Base-by-base conservation (phyloP, 2,797 vertebrate species). In the Austrolebias charrua region DNA sequence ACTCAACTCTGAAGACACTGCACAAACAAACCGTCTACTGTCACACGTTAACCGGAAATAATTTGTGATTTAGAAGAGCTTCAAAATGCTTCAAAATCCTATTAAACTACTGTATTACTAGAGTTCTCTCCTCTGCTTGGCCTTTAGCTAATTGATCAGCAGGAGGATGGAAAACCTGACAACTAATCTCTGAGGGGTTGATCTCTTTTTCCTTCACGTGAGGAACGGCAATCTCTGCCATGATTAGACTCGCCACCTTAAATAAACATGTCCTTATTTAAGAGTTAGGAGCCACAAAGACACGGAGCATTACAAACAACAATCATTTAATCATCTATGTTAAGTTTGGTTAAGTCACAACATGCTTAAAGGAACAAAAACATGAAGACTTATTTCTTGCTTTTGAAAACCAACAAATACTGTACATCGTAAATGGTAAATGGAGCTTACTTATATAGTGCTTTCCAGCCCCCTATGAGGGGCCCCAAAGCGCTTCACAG, bases 1-100 rank as follows among this genome's bases (percentile, higher is more conserved):
- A 71, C 40, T 33, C 45, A 50, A 9, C 59, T 52, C 28, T 49
- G 13, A 50, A 46, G 8, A 45, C 15, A 57, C 2, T 9, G 29
- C 54, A 60, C 40, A 50, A 28, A 60, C 31, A 65, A 14, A 42
- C 28, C 19, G 7, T 40, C 35, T 1, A 0, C 5, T 3, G 0
- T 0, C 14, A 38, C 48, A 31, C 24, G 69, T 48, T 42, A 12
- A 12, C 16, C 24, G 47, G 38, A 40, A 11, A 40, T 2, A 12
- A 12, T 40, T 40, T 40, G 12, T 3, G 12, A 13, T 40, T 40
- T 40, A 12, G 38, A 12, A 12, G 38, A 11, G n/a, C n/a, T 11
- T 11, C 35, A 10, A 11, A 38, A 40, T 35, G 29, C 40, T 62
- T 29, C 38, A 0, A 66, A 56, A 66, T 46, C 0, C 24, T 13